Evolutionary conservation across 2,113 vertebrate genomes (phyloP).

Genomic region (Eonycteris spelaea): DNA sequence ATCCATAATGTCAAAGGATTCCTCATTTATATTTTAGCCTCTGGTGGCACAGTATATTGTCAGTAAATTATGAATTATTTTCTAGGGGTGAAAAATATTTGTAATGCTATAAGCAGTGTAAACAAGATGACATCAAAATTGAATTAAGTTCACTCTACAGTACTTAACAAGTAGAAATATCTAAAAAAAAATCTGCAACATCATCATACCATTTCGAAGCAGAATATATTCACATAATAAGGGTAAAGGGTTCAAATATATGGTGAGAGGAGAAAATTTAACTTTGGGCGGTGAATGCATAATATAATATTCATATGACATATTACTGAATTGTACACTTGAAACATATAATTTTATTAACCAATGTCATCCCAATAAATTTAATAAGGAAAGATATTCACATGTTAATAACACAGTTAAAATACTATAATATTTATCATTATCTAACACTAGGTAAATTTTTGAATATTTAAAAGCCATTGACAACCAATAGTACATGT

Average conservation of each 20-base stretch:
- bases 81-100: neutral
- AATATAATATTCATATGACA: too few relatives aligned
- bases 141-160: neutral
- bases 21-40: neutral
- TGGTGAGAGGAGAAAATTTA: too few relatives aligned
- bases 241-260: too few relatives aligned
- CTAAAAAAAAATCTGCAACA: neutral
- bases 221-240: too few relatives aligned
- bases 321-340: too few relatives aligned
- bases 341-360: too few relatives aligned
- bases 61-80: neutral
- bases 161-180: neutral
- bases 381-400: neutral
- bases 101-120: neutral
- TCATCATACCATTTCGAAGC: neutral
- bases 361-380: too few relatives aligned
- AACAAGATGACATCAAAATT: neutral
- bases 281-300: too few relatives aligned
- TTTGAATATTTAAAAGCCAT: neutral
- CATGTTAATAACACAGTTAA: neutral
- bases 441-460: neutral
- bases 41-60: neutral
- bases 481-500: neutral
- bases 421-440: neutral
- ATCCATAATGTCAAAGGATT: neutral